Percentiles rank a stretch among this genome's conserved stretches.
phyloP scores from a whole-genome alignment of 1,140 invertebrate species.

The Sycophila sp. region DNA sequence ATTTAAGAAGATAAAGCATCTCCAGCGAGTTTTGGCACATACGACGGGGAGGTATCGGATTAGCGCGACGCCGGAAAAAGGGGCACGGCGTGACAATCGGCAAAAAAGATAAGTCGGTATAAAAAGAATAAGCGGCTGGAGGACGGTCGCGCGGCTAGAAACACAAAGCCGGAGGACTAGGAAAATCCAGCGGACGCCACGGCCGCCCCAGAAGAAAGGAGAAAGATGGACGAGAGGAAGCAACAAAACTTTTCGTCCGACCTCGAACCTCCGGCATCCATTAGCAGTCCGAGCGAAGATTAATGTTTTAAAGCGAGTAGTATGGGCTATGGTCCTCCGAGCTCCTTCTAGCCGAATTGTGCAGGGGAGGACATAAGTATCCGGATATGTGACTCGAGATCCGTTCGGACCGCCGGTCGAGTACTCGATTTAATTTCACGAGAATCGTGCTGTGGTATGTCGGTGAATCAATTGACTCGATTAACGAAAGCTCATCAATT shows the following conservation, averaged over 20 bases:
- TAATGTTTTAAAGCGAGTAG: slow-evolving; percentile 40
- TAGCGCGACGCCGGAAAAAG: not conserved
- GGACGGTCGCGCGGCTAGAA: not conserved
- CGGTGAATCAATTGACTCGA: not conserved
- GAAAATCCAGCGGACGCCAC: not conserved
- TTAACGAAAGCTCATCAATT: not conserved
- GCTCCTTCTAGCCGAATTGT: not conserved
- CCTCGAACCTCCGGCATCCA: slow-evolving; percentile 33
- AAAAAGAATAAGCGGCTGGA: not conserved
- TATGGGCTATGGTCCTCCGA: not conserved
- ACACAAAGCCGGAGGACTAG: not conserved
- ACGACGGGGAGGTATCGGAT: not conserved
- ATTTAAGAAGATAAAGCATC: slow-evolving; percentile 18
- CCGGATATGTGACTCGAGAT: not conserved
- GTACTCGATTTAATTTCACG: not conserved
- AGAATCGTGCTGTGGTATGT: not conserved
- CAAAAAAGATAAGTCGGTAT: too few species aligned
- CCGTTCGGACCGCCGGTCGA: not conserved
- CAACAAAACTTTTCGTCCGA: not conserved
- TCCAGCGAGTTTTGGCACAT: slow-evolving; percentile 6
- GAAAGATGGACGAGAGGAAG: not conserved
- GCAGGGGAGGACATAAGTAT: too few species aligned
- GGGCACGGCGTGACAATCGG: not conserved
- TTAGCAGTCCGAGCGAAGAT: slow-evolving; percentile 42
- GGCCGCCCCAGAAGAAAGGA: not conserved